Evolutionary conservation across 2,113 vertebrate genomes (phyloP).

Genomic region (Colossoma macropomum): DNA sequence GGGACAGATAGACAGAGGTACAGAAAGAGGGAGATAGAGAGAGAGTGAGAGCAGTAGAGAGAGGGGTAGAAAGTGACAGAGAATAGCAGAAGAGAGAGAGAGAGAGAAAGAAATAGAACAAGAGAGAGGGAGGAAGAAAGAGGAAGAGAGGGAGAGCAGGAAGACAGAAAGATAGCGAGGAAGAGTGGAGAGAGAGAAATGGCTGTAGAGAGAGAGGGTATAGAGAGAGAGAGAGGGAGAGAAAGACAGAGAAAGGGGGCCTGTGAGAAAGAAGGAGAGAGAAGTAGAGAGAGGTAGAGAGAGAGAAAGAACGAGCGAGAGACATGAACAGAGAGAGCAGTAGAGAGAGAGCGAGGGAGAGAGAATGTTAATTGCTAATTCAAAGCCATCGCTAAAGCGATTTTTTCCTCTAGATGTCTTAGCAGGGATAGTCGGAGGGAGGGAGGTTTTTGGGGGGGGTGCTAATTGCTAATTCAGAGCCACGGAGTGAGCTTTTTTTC

Average conservation of each 20-base stretch:
- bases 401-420: conserved; percentile 31
- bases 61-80: no score
- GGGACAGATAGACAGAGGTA: not conserved
- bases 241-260: not conserved
- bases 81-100: not conserved
- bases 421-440: conserved; percentile 25
- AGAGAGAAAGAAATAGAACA: not conserved
- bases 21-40: conserved; percentile 3
- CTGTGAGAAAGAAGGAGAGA: not conserved
- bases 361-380: conserved; percentile 33
- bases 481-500: conserved; percentile 38
- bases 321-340: not conserved
- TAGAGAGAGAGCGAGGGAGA: not conserved
- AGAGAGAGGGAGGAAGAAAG: not conserved
- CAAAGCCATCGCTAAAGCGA: conserved; percentile 29
- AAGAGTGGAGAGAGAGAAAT: not conserved
- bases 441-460: not conserved
- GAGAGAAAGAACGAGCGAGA: conserved; percentile 11
- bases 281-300: conserved; percentile 18
- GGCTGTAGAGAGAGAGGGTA: no score
- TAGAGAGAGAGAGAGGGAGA: not conserved
- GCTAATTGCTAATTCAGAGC: conserved; percentile 54
- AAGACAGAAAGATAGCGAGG: not conserved
- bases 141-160: not conserved
- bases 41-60: no score